Conservation (phyloP, 2,113 vertebrate genomes). For the Scopus umbretta region DNA sequence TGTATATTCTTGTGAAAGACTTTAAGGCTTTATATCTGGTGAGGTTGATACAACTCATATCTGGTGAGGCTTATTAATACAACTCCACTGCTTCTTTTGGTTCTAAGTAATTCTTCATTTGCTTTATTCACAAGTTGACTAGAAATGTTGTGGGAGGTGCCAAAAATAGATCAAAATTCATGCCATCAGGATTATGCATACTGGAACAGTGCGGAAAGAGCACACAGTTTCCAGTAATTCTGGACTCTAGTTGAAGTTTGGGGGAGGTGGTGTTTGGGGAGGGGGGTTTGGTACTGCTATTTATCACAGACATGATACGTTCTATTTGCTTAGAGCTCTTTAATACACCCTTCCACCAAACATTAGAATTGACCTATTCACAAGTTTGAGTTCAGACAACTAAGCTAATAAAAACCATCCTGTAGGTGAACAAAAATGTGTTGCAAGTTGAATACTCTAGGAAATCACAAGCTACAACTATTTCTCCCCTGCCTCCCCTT, state of each 20-base stretch:
- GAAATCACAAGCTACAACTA: neutral
- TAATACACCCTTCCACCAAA: neutral
- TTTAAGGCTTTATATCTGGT: neutral
- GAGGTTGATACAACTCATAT: neutral
- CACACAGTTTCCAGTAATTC: neutral
- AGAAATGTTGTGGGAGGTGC: slow-evolving; percentile 27
- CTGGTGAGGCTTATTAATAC: neutral
- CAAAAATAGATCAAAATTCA: slow-evolving; percentile 37
- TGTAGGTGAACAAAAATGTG: slow-evolving; percentile 15
- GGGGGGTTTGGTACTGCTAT: too few species aligned
- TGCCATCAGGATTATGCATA: slow-evolving; percentile 27
- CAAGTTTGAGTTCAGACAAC: slow-evolving; percentile 20
- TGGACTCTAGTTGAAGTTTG: neutral
- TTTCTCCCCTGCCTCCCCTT: too few species aligned
- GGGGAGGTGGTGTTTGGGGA: too few species aligned
- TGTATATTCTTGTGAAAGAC: neutral
- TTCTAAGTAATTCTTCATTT: neutral
- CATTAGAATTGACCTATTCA: slow-evolving; percentile 28
- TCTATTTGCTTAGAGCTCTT: neutral
- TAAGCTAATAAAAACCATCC: neutral
- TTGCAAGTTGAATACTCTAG: slow-evolving; percentile 19
- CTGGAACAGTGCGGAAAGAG: neutral
- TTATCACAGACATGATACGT: neutral
- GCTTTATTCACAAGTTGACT: slow-evolving; percentile 49
- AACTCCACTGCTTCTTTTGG: neutral